These are phyloP conservation scores for Cephalopterus ornatus DNA, from an alignment of 2,113 vertebrate species.

Conservation along the genomic window DNA sequence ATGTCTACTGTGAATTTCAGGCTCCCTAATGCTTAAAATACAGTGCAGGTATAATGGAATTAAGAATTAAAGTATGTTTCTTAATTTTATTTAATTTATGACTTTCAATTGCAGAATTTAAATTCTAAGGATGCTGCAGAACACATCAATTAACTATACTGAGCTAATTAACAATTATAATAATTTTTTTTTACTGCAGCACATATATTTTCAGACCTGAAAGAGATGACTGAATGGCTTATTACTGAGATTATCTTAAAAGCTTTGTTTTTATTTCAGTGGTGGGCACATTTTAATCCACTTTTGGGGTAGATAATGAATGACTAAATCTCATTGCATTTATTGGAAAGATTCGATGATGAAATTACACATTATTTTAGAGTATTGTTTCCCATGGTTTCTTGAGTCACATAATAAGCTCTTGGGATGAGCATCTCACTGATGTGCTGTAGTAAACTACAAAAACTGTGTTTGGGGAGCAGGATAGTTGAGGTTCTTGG, in stretches of 20 bases:
- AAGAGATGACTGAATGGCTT: neutral
- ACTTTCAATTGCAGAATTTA: neutral
- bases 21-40: constrained; percentile 12
- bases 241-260: neutral
- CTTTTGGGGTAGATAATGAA: neutral
- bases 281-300: neutral
- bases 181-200: neutral
- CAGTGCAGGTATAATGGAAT: neutral
- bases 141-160: neutral
- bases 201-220: neutral
- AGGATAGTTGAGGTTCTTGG: neutral
- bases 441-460: neutral
- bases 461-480: neutral
- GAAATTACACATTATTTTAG: neutral
- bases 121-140: neutral
- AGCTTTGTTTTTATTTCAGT: neutral
- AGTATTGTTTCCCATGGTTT: neutral
- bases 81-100: constrained; percentile 23
- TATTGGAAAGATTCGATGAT: neutral
- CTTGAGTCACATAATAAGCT: neutral
- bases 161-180: neutral
- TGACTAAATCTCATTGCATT: neutral
- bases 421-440: neutral
- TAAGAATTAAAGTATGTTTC: constrained; percentile 10
- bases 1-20: constrained; percentile 25